These are phyloP conservation scores for Chaetorhynchus papuensis DNA, from an alignment of 2,113 vertebrate species.

Conservation along the genomic window DNA sequence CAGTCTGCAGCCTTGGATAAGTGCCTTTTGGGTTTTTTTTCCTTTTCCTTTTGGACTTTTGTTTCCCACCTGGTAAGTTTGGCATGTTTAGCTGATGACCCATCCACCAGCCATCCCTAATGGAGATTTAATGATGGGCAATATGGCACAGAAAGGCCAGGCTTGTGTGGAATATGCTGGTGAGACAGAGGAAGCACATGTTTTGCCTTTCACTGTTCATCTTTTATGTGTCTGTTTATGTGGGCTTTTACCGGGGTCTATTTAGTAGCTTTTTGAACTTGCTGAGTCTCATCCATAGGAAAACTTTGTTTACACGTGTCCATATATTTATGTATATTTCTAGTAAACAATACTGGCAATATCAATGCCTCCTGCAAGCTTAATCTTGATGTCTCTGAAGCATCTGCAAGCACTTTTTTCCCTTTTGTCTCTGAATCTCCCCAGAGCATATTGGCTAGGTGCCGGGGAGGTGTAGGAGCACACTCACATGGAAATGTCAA, in stretches of 20 bases:
- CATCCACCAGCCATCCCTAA: neutral
- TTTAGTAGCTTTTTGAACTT: neutral
- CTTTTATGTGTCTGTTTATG: neutral
- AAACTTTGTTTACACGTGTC: neutral
- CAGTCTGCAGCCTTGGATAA: neutral
- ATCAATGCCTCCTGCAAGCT: neutral
- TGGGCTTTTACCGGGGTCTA: neutral
- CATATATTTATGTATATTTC: neutral
- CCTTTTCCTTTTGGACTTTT: neutral
- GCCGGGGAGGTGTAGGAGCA: neutral
- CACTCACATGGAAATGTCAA: neutral
- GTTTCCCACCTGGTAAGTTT: neutral
- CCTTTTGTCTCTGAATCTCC: neutral
- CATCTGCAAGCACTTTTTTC: neutral
- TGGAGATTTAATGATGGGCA: neutral
- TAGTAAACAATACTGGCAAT: neutral
- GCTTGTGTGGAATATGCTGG: neutral
- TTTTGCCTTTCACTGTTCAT: neutral
- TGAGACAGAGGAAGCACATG: neutral
- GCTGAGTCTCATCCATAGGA: neutral
- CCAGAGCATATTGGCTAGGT: fast-evolving
- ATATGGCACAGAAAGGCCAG: neutral
- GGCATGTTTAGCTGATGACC: neutral
- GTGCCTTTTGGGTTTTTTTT: neutral
- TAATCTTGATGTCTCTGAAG: neutral